Evolutionary conservation across 2,888 invertebrate genomes (phyloP), one percentile per base, ranked within the genome.

Genomic region (Eilema caniola): DNA sequence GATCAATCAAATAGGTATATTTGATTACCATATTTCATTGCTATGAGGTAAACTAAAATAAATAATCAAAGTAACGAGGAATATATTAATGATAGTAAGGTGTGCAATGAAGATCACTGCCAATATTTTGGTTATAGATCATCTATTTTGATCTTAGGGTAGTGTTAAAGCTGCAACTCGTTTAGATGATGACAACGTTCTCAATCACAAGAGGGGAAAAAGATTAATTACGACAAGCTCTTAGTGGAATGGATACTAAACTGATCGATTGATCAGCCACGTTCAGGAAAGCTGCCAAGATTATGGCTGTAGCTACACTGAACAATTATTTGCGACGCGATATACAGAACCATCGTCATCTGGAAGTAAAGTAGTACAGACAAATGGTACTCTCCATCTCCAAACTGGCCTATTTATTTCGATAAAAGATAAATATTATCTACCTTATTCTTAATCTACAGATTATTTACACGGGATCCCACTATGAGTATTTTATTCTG

Each of bases 1-100:
- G 80, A 79, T 84, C 81, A 82, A 82, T 75, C 75, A 69, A 73
- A 11, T 75, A 71, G 71, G 12, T 37, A 16, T 41, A 80, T 72
- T 78, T 81, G 80, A 77, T 75, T 81, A 80, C 75, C 53, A 20
- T 53, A n/a, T 53, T 53, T 53, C n/a, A 82, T 81, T 73, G 53
- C 63, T 67, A 11, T 75, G 16, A 33, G 70, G 63, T 67, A 24
- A 75, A 61, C 47, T 68, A 64, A 72, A 56, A 69, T 74, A 82
- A 77, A 77, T 72, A 76, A 71, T 70, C 65, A 59, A 69, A 67
- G 65, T 72, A 56, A 75, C 69, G 68, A 56, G 47, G 66, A 71
- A 69, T 66, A 53, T 8, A 53, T 53, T 53, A 53, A 53, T 53
- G 69, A 57, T 70, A 63, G 47, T 67, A 62, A 76, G 63, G 57